Evolutionary conservation across 2,113 vertebrate species (phyloP), one percentile per base, ranked within the genome.

Genomic region (human): DNA sequence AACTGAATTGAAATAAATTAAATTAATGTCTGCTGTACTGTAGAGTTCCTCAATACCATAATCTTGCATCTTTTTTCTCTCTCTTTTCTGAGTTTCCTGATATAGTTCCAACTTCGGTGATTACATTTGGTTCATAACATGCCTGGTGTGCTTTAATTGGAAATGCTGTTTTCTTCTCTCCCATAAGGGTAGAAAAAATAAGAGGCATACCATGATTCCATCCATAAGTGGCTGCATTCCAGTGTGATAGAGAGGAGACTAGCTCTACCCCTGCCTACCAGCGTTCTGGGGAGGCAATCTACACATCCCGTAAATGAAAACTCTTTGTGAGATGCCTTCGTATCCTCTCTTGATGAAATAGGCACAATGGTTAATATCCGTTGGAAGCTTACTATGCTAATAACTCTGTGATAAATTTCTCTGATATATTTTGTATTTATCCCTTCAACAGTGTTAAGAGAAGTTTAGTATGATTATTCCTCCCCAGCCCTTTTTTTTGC

Each of bases 81-180:
- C 12, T 91, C 16, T 94, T 55, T 93, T 59, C 14, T 5, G 23
- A 16, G 22, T 94, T 72, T 87, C 14, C 40, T 78, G 48, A 76
- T 97, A 57, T 3, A 96, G 20, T 84, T 88, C 59, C 45, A 95
- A 40, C 50, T 85, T 81, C 82, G 38, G 59, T 87, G 57, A 88
- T 92, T 90, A 35, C 70, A 82, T 66, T 90, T 93, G 78, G 40
- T 72, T 92, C 94, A 95, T 50, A 72, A 88, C 27, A 88, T 90
- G 90, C 72, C 45, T 89, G 61, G 55, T 95, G 40, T 25, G 50
- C 59, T 96, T 96, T 96, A 96, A 95, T n/a, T 96, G 91, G 50
- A 96, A 92, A 70, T 68, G 45, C 48, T 64, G 4, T 84, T 88
- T 96, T 94, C 59, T 90, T 94, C 52, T 85, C 43, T 90, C 78